Percentiles rank a stretch among this genome's conserved stretches.
Evolutionary conservation across 2,113 vertebrate genomes (phyloP).

Genomic region (Aphelocoma coerulescens): DNA sequence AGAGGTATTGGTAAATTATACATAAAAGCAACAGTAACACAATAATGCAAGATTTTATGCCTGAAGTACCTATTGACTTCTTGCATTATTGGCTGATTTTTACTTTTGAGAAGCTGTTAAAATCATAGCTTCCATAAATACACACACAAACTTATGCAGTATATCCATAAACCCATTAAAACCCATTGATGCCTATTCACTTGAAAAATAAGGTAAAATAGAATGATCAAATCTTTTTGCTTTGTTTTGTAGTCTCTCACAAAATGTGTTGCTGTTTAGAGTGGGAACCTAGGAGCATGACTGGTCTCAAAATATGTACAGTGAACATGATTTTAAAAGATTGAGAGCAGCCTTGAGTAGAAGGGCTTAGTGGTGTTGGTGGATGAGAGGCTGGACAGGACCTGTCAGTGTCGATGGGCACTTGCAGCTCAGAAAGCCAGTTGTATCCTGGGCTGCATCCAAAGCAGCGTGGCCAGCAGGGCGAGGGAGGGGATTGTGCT

Average conservation of each 20-base stretch:
- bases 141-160: neutral
- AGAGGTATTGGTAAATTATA: neutral
- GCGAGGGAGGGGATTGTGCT: fast-evolving
- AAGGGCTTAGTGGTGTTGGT: neutral
- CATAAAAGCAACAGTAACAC: neutral
- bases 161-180: neutral
- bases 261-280: neutral
- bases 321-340: neutral
- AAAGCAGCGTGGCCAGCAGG: fast-evolving
- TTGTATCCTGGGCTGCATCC: neutral
- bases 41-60: neutral
- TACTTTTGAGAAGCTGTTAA: neutral
- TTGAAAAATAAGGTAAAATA: neutral
- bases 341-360: neutral
- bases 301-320: neutral
- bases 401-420: too few species aligned
- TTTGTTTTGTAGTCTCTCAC: neutral
- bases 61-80: neutral
- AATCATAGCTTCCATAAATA: neutral
- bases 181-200: neutral
- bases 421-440: fast-evolving
- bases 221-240: neutral
- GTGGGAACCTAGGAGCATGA: neutral
- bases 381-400: neutral
- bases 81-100: neutral